A percentile compares a stretch with the other conserved stretches of the same genome.
Conservation (phyloP, 2,888 invertebrate genomes). For the Lymantria monacha region DNA sequence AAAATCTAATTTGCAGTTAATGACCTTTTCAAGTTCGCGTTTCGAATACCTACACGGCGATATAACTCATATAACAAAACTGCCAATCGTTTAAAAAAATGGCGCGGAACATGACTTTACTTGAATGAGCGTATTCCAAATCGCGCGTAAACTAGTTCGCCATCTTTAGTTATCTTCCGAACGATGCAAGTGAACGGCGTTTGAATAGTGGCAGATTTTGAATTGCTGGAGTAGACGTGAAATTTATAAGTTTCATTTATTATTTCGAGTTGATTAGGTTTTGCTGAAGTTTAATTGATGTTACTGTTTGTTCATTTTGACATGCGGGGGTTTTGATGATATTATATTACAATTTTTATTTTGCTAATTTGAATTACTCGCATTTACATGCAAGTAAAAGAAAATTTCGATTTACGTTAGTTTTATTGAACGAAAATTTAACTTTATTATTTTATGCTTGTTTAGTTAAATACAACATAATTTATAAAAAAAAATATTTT, state of each 20-base stretch:
- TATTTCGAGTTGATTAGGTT: conserved; percentile 8
- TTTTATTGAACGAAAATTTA: conserved; percentile 5
- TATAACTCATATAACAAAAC: conserved; percentile 4
- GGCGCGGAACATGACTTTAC: conserved; percentile 1
- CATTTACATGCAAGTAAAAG: conserved; percentile 7
- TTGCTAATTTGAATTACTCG: conserved; percentile 6
- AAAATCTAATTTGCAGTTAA: conserved; percentile 1
- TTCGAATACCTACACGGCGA: background rate
- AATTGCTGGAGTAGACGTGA: conserved; percentile 6
- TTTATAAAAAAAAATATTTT: too few relatives aligned
- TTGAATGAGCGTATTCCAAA: background rate
- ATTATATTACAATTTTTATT: conserved; percentile 5
- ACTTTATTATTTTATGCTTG: too few relatives aligned
- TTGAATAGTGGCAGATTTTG: conserved; percentile 8
- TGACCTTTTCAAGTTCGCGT: background rate
- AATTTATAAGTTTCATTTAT: conserved; percentile 7
- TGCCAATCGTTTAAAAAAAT: conserved; percentile 4
- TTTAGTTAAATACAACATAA: too few relatives aligned
- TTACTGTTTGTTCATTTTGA: conserved; percentile 4
- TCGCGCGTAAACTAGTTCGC: background rate
- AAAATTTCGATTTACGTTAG: conserved; percentile 4
- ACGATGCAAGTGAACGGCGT: background rate
- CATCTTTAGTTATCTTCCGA: conserved; percentile 3
- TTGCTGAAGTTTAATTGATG: conserved; percentile 3
- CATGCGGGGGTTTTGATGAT: conserved; percentile 6